Evolutionary conservation across 30 jellyfish, hydroid and myxozoan genomes (phyloP).

Genomic region (Hydra vulgaris): DNA sequence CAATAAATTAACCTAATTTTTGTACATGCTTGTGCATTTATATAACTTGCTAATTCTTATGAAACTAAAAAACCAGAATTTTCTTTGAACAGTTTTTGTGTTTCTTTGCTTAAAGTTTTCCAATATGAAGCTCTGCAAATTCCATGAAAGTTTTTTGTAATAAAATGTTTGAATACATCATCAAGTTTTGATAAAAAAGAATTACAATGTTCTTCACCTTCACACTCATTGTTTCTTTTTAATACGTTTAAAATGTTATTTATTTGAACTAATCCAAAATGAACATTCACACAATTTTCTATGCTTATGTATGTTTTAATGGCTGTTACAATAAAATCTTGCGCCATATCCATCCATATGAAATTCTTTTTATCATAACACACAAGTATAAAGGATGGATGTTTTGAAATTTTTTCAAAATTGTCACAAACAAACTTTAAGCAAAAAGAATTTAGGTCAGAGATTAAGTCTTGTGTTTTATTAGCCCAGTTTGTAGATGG

Average conservation of each 20-base stretch:
- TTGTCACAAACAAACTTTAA: background rate
- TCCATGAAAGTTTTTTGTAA: background rate
- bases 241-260: background rate
- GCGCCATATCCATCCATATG: background rate
- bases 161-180: background rate
- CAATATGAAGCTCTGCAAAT: conserved; percentile 3
- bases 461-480: background rate
- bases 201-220: conserved; percentile 7
- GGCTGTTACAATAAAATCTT: background rate
- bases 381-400: background rate
- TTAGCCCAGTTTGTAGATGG: conserved; percentile 9
- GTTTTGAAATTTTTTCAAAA: background rate
- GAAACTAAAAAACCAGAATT: conserved; percentile 3
- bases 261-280: background rate
- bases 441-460: background rate
- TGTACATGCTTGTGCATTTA: too few species aligned
- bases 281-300: background rate
- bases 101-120: background rate
- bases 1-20: too few species aligned
- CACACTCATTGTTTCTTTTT: background rate
- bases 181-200: background rate
- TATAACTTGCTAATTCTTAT: too few species aligned
- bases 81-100: background rate
- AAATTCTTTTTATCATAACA: conserved; percentile 4
- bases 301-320: background rate